These are phyloP conservation scores for Mola mola DNA, from an alignment of 2,113 vertebrate species.

Conservation along the genomic window DNA sequence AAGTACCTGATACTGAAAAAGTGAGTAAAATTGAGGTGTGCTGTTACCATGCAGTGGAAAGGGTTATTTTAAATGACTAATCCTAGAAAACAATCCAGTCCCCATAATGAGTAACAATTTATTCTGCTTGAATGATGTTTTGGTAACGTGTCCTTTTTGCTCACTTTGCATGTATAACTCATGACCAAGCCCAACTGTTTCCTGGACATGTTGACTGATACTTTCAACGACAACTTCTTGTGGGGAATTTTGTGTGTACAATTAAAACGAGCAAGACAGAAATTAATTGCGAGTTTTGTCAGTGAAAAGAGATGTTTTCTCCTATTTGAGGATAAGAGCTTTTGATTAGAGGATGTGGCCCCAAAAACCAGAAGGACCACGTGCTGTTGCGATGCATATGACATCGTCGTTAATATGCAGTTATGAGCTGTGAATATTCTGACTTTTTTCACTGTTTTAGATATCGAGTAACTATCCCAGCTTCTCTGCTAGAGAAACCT, in stretches of 20 bases:
- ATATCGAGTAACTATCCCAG: too few species aligned
- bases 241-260: slow-evolving; percentile 31
- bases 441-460: too few species aligned
- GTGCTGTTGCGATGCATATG: too few species aligned
- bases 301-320: slow-evolving; percentile 9
- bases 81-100: neutral
- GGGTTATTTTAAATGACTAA: neutral
- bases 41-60: too few species aligned
- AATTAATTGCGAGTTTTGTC: slow-evolving; percentile 17
- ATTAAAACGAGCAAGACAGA: slow-evolving; percentile 23
- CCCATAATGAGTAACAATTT: slow-evolving; percentile 25
- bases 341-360: neutral
- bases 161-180: slow-evolving; percentile 8
- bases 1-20: too few species aligned
- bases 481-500: too few species aligned
- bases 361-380: neutral
- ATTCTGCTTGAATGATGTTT: neutral
- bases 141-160: neutral
- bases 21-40: too few species aligned
- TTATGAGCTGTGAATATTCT: too few species aligned
- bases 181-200: slow-evolving; percentile 19
- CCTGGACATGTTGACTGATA: slow-evolving; percentile 9
- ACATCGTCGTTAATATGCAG: too few species aligned
- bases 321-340: neutral
- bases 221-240: neutral